Evolutionary conservation across 2,113 vertebrate genomes (phyloP), one percentile per base, ranked within the genome.

Genomic region (Channa argus): DNA sequence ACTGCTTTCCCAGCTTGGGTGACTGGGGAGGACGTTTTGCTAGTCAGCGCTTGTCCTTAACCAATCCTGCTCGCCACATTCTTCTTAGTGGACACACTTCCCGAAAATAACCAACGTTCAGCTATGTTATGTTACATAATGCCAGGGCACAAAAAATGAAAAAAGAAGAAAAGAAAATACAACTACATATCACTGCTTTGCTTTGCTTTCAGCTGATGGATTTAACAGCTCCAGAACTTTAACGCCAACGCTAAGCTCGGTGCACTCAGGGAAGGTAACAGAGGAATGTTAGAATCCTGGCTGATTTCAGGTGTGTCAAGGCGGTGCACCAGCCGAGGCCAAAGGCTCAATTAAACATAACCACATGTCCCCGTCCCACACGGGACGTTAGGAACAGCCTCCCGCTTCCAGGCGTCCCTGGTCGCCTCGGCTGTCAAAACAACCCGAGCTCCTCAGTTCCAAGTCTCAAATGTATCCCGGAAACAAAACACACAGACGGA

Each of bases 91-190:
- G 74, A 86, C 71, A 83, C 81, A 81, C 63, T 87, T 88, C 85
- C 83, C 77, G 75, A 87, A 86, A 87, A 88, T 63, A 86, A 78
- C 45, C 77, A 39, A 78, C 83, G 72, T 85, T 76, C 55, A 46
- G 72, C 61, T 54, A 36, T 45, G 62, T 90, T 91, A 88, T 84
- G 79, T 24, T 24, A 24, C 24, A 24, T 79, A 88, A 90, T 80
- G 63, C 14, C 63, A 76, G 24, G 14, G 45, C 33, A 62, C 53
- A 79, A 78, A 24, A 24, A 24, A 24, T 1, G 24, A 24, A 24
- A 24, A 24, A 24, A 24, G 1, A 24, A 24, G 24, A 24, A 24
- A 24, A 24, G 24, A 24, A 24, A 24, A 24, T 1, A 24, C 24
- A 24, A 24, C 24, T 24, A 24, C 24, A 24, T 24, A 24, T 47